These are phyloP conservation scores for Sarcophaga variegata DNA, from an alignment of 2,888 invertebrate genomes.

Conservation along the genomic window DNA sequence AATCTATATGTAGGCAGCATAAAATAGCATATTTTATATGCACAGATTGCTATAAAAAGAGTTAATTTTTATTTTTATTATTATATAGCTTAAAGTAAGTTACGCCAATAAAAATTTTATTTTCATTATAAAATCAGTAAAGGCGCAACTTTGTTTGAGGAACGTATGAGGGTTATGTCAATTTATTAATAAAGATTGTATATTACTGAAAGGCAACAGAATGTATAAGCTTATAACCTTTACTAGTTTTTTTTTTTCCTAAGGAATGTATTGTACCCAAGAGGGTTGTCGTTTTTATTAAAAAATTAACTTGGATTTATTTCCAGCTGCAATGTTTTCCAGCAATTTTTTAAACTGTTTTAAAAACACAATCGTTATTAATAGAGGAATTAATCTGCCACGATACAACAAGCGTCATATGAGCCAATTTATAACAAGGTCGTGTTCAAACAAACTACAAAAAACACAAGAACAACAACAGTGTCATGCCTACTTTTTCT, in stretches of 20 bases:
- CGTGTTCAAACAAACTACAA: constrained; percentile 33
- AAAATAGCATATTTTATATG: too few species aligned
- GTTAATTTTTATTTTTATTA: too few species aligned
- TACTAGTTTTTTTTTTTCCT: not conserved
- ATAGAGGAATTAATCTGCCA: constrained; percentile 21
- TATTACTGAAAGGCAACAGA: too few species aligned
- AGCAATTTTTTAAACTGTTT: constrained; percentile 64
- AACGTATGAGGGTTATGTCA: too few species aligned
- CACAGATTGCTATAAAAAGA: too few species aligned
- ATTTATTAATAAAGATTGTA: too few species aligned
- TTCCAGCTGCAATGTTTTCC: constrained; percentile 74
- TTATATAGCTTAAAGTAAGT: too few species aligned
- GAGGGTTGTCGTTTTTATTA: not conserved
- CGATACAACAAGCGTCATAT: constrained; percentile 22
- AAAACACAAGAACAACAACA: constrained; percentile 57
- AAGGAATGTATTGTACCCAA: not conserved
- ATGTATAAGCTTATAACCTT: not conserved
- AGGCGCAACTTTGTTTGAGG: too few species aligned
- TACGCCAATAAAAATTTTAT: too few species aligned
- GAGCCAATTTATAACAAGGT: constrained; percentile 35
- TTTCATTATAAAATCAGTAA: too few species aligned
- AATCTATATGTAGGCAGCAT: too few species aligned
- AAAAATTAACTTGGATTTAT: constrained; percentile 48
- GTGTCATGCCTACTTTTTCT: constrained; percentile 39
- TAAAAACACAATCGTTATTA: constrained; percentile 54